Evolutionary conservation across 2,113 vertebrate genomes (phyloP).

Genomic region (Pedetes capensis): DNA sequence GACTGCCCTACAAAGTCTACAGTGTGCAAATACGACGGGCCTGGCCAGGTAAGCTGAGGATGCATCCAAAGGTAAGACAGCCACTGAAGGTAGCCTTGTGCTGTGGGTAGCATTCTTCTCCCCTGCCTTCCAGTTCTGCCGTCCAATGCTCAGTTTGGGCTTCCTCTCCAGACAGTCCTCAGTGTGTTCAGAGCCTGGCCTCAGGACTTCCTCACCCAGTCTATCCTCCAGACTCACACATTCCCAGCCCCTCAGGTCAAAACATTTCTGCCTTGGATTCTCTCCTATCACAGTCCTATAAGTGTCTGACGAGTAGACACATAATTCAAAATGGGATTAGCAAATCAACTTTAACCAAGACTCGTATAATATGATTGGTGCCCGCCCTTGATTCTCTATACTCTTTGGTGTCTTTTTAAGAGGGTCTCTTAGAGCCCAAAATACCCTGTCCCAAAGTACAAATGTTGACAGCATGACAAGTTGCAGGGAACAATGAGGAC

Average conservation of each 20-base stretch:
- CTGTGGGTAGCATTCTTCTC: rapidly evolving
- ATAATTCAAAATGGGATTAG: neutral
- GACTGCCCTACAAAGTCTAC: constrained; percentile 85
- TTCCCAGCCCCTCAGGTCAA: neutral
- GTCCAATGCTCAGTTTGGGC: rapidly evolving
- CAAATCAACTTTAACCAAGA: neutral
- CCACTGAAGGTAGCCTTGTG: rapidly evolving
- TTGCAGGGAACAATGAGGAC: neutral
- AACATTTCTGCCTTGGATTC: neutral
- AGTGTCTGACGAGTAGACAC: neutral
- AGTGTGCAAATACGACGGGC: constrained; percentile 88
- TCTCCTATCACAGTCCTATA: neutral
- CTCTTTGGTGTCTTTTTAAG: neutral
- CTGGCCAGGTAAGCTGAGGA: constrained; percentile 87
- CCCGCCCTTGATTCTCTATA: neutral
- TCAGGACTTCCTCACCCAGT: neutral
- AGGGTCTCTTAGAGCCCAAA: neutral
- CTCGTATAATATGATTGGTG: neutral
- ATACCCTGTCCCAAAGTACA: neutral
- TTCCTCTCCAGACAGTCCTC: neutral
- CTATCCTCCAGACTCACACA: neutral
- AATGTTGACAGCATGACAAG: neutral
- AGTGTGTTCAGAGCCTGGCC: neutral
- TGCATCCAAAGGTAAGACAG: neutral
- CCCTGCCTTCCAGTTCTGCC: rapidly evolving